Conservation (phyloP, 2,888 invertebrate species). For the Lysandra bellargus region DNA sequence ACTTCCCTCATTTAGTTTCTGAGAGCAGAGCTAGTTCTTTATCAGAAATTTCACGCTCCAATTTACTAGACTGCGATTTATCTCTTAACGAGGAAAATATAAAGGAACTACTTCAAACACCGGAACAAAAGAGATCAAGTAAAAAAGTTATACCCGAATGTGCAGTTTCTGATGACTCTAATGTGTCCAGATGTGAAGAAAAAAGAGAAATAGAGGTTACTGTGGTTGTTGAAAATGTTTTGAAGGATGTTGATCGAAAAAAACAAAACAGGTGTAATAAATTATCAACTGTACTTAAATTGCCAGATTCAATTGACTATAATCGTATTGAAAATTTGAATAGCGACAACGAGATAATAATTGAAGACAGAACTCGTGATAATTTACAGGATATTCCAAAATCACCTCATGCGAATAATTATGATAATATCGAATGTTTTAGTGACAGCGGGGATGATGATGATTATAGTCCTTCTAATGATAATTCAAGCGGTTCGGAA, state of each 20-base stretch:
- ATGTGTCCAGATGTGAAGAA: conserved; percentile 38
- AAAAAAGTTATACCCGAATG: conserved; percentile 37
- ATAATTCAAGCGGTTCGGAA: no score
- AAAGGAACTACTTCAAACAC: not conserved
- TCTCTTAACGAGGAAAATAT: conserved; percentile 32
- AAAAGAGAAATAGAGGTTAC: conserved; percentile 39
- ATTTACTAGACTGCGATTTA: conserved; percentile 42
- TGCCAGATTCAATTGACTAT: conserved; percentile 34
- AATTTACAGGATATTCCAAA: conserved; percentile 37
- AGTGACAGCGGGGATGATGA: conserved; percentile 28
- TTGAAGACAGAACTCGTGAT: conserved; percentile 37
- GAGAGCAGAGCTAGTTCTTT: conserved; percentile 42
- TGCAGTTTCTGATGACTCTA: conserved; percentile 33
- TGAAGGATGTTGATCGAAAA: conserved; percentile 36
- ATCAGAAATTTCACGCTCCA: conserved; percentile 42
- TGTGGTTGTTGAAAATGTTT: conserved; percentile 34
- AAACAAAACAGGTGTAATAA: conserved; percentile 41
- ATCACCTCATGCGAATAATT: conserved; percentile 37
- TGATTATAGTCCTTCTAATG: no score
- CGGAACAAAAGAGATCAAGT: conserved; percentile 36
- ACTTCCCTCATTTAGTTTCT: conserved; percentile 39
- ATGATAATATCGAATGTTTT: conserved; percentile 40
- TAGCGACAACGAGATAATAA: no score
- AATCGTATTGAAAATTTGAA: no score
- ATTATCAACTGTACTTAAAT: conserved; percentile 39